These are phyloP conservation scores for Mus pahari DNA, from an alignment of 2,113 vertebrate species.

Conservation along the genomic window DNA sequence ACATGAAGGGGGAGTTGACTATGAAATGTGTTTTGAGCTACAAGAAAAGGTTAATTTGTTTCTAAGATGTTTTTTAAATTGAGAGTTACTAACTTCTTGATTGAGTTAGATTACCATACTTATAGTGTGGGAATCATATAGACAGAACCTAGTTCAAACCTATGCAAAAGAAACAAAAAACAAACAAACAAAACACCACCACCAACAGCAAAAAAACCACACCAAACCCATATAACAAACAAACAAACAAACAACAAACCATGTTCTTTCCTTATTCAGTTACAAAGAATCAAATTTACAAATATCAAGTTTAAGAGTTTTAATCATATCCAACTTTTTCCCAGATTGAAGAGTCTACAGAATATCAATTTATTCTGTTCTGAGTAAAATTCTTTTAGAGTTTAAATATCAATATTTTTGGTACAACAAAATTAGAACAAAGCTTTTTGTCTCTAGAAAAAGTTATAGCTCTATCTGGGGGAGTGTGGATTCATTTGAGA, in stretches of 20 bases:
- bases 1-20: neutral
- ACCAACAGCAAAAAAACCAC: too few relatives aligned
- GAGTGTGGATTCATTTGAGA: neutral
- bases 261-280: slow-evolving; percentile 22
- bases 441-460: slow-evolving; percentile 29
- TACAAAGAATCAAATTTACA: neutral
- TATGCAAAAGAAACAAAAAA: too few relatives aligned
- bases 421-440: slow-evolving; percentile 53
- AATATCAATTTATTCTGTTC: slow-evolving; percentile 20
- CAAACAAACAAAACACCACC: too few relatives aligned
- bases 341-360: neutral
- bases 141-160: slow-evolving; percentile 32
- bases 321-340: slow-evolving; percentile 3
- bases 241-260: too few relatives aligned
- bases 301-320: slow-evolving; percentile 33
- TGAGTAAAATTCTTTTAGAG: slow-evolving; percentile 11
- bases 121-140: slow-evolving; percentile 33
- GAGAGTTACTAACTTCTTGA: neutral
- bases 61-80: neutral
- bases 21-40: neutral
- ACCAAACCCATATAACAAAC: too few relatives aligned
- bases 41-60: neutral
- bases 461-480: neutral
- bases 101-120: neutral
- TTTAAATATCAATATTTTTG: slow-evolving; percentile 42